Conservation (phyloP, 1,140 invertebrate genomes). For the Melipona quadrifasciata region DNA sequence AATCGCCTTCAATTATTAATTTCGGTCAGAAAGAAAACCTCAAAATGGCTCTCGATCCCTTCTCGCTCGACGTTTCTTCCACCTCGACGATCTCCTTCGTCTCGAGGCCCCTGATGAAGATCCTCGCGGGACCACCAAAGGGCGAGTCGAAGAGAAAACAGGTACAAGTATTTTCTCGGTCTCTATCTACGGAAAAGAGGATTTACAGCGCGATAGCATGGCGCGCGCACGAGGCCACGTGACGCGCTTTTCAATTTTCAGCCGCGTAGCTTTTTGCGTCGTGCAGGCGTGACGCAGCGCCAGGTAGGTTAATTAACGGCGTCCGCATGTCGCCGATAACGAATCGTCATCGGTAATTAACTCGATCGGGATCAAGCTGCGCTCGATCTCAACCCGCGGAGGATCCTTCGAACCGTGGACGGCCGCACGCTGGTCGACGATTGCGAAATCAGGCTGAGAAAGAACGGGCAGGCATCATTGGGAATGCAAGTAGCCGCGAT, state of each 20-base stretch:
- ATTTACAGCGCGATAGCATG: neutral
- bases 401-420: neutral
- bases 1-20: no score
- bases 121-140: neutral
- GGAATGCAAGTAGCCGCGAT: slow-evolving; percentile 59
- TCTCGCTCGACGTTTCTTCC: neutral
- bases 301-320: slow-evolving; percentile 1
- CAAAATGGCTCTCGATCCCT: neutral
- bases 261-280: neutral
- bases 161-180: neutral
- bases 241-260: neutral
- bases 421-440: neutral
- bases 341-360: slow-evolving; percentile 41
- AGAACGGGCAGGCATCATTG: slow-evolving; percentile 21
- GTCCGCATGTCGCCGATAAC: slow-evolving; percentile 12
- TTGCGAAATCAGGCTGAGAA: slow-evolving; percentile 51
- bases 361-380: neutral
- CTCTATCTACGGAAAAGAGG: neutral
- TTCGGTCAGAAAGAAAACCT: no score
- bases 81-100: neutral
- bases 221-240: neutral
- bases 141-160: neutral
- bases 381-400: neutral
- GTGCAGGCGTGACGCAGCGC: neutral
- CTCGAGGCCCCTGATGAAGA: neutral